These are phyloP conservation scores for Oreochromis grahami DNA, from an alignment of 2,797 vertebrate genomes.

Conservation along the genomic window DNA sequence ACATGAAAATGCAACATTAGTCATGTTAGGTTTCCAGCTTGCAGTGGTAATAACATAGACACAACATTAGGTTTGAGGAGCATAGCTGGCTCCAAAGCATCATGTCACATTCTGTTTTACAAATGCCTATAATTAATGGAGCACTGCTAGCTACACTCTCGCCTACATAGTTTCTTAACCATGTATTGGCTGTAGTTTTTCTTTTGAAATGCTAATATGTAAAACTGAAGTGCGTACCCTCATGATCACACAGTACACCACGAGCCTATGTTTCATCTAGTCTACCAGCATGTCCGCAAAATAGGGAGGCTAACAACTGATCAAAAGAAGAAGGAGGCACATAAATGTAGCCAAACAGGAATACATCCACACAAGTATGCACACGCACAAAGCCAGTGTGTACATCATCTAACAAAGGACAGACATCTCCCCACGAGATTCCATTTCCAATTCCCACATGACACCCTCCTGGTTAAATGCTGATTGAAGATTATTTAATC, in stretches of 20 bases:
- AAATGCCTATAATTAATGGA: background rate
- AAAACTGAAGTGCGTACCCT: slow-evolving; percentile 14
- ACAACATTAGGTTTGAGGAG: background rate
- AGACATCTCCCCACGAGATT: slow-evolving; percentile 44
- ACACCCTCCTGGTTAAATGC: slow-evolving; percentile 61
- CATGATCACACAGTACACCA: slow-evolving; percentile 17
- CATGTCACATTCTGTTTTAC: background rate
- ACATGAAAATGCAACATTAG: slow-evolving; percentile 42
- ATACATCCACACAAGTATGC: slow-evolving; percentile 2
- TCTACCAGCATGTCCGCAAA: slow-evolving; percentile 21
- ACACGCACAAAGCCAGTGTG: slow-evolving; percentile 19
- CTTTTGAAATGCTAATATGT: background rate
- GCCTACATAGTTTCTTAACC: background rate
- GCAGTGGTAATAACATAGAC: slow-evolving; percentile 21
- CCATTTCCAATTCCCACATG: slow-evolving; percentile 58
- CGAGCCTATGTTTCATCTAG: slow-evolving; percentile 39
- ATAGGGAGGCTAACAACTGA: slow-evolving; percentile 15
- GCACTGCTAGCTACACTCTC: background rate
- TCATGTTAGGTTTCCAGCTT: slow-evolving; percentile 28
- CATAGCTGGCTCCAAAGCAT: background rate
- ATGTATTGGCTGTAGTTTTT: background rate
- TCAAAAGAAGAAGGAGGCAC: slow-evolving; percentile 24
- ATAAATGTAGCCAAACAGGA: background rate
- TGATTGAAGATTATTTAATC: slow-evolving; percentile 75
- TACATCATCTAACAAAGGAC: slow-evolving; percentile 46